phyloP scores from a whole-genome alignment of 2,888 invertebrate genomes.

The Pseudanteris insignis region DNA sequence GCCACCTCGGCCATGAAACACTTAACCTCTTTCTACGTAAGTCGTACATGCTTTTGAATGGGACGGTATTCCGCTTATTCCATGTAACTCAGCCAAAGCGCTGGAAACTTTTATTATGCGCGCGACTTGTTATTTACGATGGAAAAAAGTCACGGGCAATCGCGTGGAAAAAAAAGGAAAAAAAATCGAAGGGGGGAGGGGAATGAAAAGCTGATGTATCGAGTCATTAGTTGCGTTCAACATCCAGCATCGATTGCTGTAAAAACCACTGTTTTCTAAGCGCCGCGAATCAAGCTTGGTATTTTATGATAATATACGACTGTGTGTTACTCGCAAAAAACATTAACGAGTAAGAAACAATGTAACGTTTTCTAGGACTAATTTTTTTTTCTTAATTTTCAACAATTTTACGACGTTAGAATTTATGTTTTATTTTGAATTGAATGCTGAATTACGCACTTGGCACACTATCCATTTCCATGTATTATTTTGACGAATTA shows the following conservation, averaged over 20 bases:
- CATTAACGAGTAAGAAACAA: too few relatives aligned
- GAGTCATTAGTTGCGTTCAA: slow-evolving; percentile 17
- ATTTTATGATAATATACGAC: slow-evolving; percentile 7
- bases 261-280: not conserved
- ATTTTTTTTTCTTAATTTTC: too few relatives aligned
- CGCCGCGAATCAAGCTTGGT: not conserved
- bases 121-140: slow-evolving; percentile 20
- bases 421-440: too few relatives aligned
- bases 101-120: not conserved
- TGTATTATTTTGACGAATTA: too few relatives aligned
- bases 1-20: slow-evolving; percentile 45
- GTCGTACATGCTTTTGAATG: slow-evolving; percentile 39
- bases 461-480: too few relatives aligned
- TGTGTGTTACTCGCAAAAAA: too few relatives aligned
- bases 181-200: too few relatives aligned
- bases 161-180: too few relatives aligned
- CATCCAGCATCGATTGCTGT: slow-evolving; percentile 1
- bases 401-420: too few relatives aligned
- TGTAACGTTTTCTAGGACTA: too few relatives aligned
- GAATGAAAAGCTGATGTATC: slow-evolving; percentile 19
- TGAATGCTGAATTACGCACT: too few relatives aligned
- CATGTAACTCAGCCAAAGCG: slow-evolving; percentile 16
- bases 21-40: slow-evolving; percentile 45
- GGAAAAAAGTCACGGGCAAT: not conserved
- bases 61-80: slow-evolving; percentile 25